Evolutionary conservation across 2,797 vertebrate species (phyloP), one percentile per base, ranked within the genome.

Genomic region (Tachyglossus aculeatus): DNA sequence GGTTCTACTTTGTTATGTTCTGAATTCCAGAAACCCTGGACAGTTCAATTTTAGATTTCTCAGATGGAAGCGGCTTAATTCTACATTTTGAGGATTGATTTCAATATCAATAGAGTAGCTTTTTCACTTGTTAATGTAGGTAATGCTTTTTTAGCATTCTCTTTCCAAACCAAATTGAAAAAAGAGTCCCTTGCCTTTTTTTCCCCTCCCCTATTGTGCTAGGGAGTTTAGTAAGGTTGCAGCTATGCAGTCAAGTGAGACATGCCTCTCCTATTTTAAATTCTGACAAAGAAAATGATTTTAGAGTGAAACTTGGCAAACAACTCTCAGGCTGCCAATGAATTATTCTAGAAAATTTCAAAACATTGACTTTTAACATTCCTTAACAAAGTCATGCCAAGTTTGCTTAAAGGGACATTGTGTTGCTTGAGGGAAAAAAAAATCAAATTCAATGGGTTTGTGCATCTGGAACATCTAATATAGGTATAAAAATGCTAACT

Each of bases 221-320:
- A 47, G 34, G 57, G 54, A 44, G 40, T 34, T 74, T n/a, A 21
- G 34, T 54, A 69, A 29, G 74, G 2, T 53, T 71, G 67, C 31
- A 68, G 41, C 45, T 47, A 48, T 59, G 36, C 40, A 71, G 40
- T 63, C 32, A 75, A 83, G 51, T 50, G 61, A 80, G 62, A 82
- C 68, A 67, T 80, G 52, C 72, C 65, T 71, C 50, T 85, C 37
- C 19, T 14, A 66, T 29, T 55, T 73, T 75, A 68, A 71, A 39
- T 34, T 79, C 53, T 55, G 65, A 71, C 55, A 57, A 81, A 78
- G 65, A 71, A 83, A 71, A 84, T 76, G 77, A 75, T 79, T 83
- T 84, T 74, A 71, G 62, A 88, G 52, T 67, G 82, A 79, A 86
- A 78, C 66, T 81, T 81, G 80, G 71, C 80, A 81, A 82, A 83